Base-by-base conservation (phyloP, 2,797 vertebrate species). In the Galagoides demidoff region DNA sequence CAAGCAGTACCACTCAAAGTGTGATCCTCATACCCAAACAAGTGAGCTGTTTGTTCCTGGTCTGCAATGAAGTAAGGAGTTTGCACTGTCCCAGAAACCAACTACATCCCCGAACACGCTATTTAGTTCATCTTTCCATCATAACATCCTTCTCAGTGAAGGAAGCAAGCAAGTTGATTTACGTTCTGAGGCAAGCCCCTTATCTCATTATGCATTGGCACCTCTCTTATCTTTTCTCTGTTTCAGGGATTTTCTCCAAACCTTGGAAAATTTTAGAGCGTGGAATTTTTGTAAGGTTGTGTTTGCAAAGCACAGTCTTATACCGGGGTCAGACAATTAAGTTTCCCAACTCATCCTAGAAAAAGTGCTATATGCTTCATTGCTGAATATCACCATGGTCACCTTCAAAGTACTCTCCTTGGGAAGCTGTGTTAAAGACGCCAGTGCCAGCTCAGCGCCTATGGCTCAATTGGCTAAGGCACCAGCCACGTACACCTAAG, bases 281-380 rank as follows among this genome's bases (percentile, higher is more conserved):
- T 61, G 17, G 39, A 27, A 66, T 79, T 90, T 95, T 93, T 73
- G 31, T 55, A 57, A 52, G 25, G 20, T n/a, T 66, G 3, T 77
- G 76, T 85, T 93, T 85, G 29, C 64, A 95, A 95, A 96, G 37
- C 94, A 16, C 20, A 68, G 84, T 12, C 14, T 63, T 84, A 57
- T 49, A 49, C 49, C 14, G 11, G 12, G 45, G 45, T 49, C 45
- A 45, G 45, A 45, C 45, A 45, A 45, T 45, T 45, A 45, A 45
- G 45, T 45, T 49, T 49, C 49, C 49, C 49, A 16, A 14, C 49
- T 49, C 45, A 49, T 49, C 45, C 45, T 49, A 49, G 45, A 49
- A 49, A 49, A 49, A 49, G 45, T 49, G 8, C 45, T 49, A 49
- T 2, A 3, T 49, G 49, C 49, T 3, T 49, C 49, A 14, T 49